Evolutionary conservation across 2,113 vertebrate species (phyloP).

Genomic region (Galeopterus variegatus): DNA sequence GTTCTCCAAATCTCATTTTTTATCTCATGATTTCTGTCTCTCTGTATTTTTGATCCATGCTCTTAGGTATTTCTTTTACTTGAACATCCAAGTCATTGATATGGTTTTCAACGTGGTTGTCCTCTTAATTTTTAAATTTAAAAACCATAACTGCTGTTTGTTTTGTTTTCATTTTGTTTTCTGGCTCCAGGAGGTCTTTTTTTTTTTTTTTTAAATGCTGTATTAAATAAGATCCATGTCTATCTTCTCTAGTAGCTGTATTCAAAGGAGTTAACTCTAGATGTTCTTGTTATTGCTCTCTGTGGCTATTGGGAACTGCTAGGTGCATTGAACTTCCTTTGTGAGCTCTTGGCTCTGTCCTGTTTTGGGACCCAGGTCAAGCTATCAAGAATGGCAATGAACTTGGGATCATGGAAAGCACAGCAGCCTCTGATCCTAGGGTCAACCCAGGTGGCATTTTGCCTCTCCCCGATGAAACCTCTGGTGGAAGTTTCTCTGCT

Average conservation of each 20-base stretch:
- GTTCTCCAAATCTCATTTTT: not conserved
- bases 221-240: not conserved
- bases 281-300: not conserved
- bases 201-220: not conserved
- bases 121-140: constrained; percentile 1
- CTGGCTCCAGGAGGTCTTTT: not conserved
- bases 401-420: not conserved
- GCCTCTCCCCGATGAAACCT: not conserved
- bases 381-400: not conserved
- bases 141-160: not conserved
- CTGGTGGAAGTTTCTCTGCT: not conserved
- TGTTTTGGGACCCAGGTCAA: not conserved
- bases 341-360: not conserved
- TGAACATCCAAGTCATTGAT: not conserved
- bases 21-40: not conserved
- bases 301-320: not conserved
- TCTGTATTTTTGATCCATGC: not conserved
- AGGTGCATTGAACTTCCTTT: not conserved
- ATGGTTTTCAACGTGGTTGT: not conserved
- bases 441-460: not conserved
- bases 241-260: not conserved
- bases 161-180: not conserved
- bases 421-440: not conserved
- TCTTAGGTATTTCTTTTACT: not conserved
- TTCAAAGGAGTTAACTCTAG: not conserved